Percentiles rank a stretch among this genome's conserved stretches.
Evolutionary conservation across 1,140 invertebrate genomes (phyloP).

Genomic region (Caenorhabditis elegans): DNA sequence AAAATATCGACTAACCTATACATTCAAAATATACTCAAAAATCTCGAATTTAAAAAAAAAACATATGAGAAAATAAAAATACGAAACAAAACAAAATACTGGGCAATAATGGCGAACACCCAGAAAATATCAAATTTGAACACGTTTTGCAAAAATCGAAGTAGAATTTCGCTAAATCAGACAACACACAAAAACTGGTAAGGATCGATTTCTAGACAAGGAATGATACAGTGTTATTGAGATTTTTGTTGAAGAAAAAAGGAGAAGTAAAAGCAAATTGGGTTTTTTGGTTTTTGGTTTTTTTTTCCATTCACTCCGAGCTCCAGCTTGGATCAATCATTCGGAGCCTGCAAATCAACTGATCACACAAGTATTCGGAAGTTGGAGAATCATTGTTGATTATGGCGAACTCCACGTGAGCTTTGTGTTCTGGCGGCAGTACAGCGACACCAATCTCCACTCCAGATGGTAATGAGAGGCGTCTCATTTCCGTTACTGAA

Average conservation of each 20-base stretch:
- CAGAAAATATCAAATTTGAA: neutral
- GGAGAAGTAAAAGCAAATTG: neutral
- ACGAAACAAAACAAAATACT: neutral
- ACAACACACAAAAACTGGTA: neutral
- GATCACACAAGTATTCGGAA: constrained; percentile 21
- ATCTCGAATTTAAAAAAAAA: no score
- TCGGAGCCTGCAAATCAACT: constrained; percentile 25
- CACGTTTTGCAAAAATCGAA: constrained; percentile 3
- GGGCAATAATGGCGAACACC: neutral
- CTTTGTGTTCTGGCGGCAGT: constrained; percentile 33
- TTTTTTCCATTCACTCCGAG: neutral
- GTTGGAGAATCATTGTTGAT: constrained; percentile 26
- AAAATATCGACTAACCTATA: no score
- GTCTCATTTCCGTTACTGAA: constrained; percentile 35
- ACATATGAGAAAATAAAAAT: no score
- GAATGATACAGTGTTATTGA: neutral
- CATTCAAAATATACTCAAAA: no score
- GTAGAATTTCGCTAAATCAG: neutral
- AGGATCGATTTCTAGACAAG: neutral
- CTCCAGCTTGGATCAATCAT: constrained; percentile 9
- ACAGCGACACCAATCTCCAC: constrained; percentile 44
- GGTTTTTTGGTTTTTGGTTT: no score
- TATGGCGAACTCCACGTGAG: constrained; percentile 43
- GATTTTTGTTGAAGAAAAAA: neutral
- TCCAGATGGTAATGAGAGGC: constrained; percentile 36